Evolutionary conservation across 2,797 vertebrate genomes (phyloP), one percentile per base, ranked within the genome.

Genomic region (Megalops cyprinoides): DNA sequence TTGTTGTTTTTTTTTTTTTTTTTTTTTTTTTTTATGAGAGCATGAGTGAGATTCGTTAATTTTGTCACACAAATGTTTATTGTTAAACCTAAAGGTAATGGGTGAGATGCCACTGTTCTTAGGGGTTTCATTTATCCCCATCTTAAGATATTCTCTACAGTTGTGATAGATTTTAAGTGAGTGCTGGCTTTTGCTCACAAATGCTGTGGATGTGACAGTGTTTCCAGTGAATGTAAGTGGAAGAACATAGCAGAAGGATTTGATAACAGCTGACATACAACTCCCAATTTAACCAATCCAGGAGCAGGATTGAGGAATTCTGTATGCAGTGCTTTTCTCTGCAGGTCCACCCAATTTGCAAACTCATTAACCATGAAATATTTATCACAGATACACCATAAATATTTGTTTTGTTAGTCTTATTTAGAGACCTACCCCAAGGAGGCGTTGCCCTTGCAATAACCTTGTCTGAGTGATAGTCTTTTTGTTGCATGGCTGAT

Each of bases 241-340:
- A 37, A 49, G 14, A 48, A 25, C 49, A 46, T 28, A 55, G 74
- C 46, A 76, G 28, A 20, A 1, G 20, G 74, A 55, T 76, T 51
- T 48, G 28, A 12, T 25, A 55, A 14, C 49, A 53, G 31, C 1
- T 37, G 23, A 62, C 25, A 76, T 3, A 34, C 5, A 23, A 25
- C 7, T 46, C 37, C 76, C 42, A n/a, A 37, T 14, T 60, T 76
- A 87, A 77, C 56, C 49, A 69, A 78, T 23, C 82, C 79, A 83
- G 79, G 82, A 91, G 84, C 85, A 92, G 86, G 88, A 89, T 85
- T 90, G 86, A 90, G 87, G 85, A 88, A 89, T 88, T 89, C 79
- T 84, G 85, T 85, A 81, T 28, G 0, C 81, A 85, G 82, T 86
- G 86, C 87, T 88, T 74, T 81, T 79, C n/a, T 23, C 81, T 82